Evolutionary conservation across 2,113 vertebrate genomes (phyloP).

Genomic region (Ceyx cyanopectus): DNA sequence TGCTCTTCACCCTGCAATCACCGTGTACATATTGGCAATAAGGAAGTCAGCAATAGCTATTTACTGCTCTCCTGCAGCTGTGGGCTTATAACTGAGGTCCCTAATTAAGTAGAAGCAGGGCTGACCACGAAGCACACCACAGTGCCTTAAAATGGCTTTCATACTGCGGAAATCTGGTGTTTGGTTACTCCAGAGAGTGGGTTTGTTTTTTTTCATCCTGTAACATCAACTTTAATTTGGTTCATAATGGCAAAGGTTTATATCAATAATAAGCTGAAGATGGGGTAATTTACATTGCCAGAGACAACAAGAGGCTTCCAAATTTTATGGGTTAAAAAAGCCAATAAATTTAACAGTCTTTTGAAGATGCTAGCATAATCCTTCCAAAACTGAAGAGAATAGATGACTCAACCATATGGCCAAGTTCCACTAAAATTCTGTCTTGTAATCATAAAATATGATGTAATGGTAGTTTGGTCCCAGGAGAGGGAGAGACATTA

Average conservation of each 20-base stretch:
- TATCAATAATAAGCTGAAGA: constrained; percentile 24
- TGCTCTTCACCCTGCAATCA: no score
- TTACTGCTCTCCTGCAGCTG: no score
- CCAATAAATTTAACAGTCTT: constrained; percentile 50
- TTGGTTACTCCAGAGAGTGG: no score
- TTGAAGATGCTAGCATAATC: constrained; percentile 65
- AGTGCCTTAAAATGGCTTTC: no score
- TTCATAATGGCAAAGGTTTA: neutral
- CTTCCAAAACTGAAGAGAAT: constrained; percentile 62
- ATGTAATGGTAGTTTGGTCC: constrained; percentile 68
- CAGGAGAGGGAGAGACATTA: constrained; percentile 59
- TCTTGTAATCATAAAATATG: constrained; percentile 73
- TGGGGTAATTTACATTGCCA: neutral
- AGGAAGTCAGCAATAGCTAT: no score
- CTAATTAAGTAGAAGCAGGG: no score
- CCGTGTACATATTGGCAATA: no score
- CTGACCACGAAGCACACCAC: no score
- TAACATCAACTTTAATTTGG: neutral
- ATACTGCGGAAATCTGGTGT: no score
- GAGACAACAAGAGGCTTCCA: constrained; percentile 16
- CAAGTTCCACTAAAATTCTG: constrained; percentile 72
- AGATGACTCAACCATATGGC: constrained; percentile 78
- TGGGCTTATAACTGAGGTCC: no score
- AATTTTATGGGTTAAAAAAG: constrained; percentile 60
- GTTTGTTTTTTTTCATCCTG: neutral